phyloP scores from a whole-genome alignment of 1,140 invertebrate genomes.

The Nymphalis io region DNA sequence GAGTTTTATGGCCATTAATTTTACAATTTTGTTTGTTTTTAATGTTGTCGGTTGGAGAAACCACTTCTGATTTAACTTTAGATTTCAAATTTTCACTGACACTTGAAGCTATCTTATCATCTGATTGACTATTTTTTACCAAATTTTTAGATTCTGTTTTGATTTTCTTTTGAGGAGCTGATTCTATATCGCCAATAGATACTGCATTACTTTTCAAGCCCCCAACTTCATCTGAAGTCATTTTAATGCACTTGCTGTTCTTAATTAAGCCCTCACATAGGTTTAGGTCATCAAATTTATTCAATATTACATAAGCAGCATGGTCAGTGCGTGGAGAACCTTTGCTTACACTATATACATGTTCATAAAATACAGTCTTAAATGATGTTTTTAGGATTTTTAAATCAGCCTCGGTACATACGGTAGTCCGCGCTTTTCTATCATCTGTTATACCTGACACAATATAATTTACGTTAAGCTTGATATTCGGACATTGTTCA shows the following conservation, averaged over 20 bases:
- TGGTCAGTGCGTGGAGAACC: slow-evolving; percentile 51
- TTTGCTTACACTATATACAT: slow-evolving; percentile 66
- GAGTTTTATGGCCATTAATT: slow-evolving; percentile 43
- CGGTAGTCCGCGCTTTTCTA: slow-evolving; percentile 52
- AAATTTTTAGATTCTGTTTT: slow-evolving; percentile 30
- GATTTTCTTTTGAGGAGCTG: slow-evolving; percentile 16
- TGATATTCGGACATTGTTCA: slow-evolving; percentile 43
- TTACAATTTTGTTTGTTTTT: slow-evolving; percentile 33
- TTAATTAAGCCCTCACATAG: slow-evolving; percentile 65
- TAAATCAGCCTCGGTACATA: slow-evolving; percentile 59
- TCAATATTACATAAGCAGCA: slow-evolving; percentile 49
- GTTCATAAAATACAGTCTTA: slow-evolving; percentile 59
- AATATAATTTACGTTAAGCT: slow-evolving; percentile 58
- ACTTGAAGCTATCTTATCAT: background rate
- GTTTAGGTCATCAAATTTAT: slow-evolving; percentile 62
- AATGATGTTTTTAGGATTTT: slow-evolving; percentile 43
- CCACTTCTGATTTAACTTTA: slow-evolving; percentile 34
- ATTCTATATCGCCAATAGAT: slow-evolving; percentile 34
- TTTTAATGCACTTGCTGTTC: slow-evolving; percentile 54
- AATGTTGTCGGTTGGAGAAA: slow-evolving; percentile 48
- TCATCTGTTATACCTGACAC: slow-evolving; percentile 56
- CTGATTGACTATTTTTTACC: slow-evolving; percentile 24
- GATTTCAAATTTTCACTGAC: background rate
- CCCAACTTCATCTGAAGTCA: slow-evolving; percentile 54
- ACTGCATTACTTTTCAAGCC: slow-evolving; percentile 50